phyloP scores from a whole-genome alignment of 2,113 vertebrate genomes.

The Spheniscus mendiculus region DNA sequence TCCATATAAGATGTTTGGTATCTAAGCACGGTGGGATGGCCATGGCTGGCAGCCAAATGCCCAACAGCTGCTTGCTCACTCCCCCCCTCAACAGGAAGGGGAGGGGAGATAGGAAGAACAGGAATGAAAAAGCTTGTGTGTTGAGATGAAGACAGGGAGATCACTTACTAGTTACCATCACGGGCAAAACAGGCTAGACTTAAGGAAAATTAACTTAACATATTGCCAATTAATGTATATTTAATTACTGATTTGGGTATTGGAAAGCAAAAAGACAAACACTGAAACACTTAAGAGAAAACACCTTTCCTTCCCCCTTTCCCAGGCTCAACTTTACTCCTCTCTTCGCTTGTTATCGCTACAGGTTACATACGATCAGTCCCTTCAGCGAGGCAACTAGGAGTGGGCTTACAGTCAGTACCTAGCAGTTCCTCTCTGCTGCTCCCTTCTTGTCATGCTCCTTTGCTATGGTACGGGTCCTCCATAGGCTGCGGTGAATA shows the following conservation, averaged over 20 bases:
- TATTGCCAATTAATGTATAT: not conserved
- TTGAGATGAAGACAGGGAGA: not conserved
- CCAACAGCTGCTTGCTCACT: accelerated
- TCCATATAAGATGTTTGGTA: not conserved
- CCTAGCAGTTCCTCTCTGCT: not conserved
- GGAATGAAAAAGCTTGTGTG: not conserved
- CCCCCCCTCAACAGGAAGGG: not conserved
- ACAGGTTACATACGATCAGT: accelerated
- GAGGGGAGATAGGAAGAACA: not conserved
- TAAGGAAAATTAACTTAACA: not conserved
- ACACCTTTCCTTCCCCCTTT: not conserved
- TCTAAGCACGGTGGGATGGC: not conserved
- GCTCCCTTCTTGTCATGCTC: not conserved
- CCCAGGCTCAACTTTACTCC: not conserved
- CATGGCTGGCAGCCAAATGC: not conserved
- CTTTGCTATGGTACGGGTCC: accelerated
- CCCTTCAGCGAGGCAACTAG: not conserved
- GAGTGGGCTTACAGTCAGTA: accelerated
- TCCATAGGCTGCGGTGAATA: not conserved
- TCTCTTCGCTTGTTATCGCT: not conserved
- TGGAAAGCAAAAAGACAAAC: not conserved
- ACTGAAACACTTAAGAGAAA: not conserved
- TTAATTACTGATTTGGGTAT: not conserved
- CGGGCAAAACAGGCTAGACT: not conserved
- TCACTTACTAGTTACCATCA: not conserved